Percentiles rank a stretch among this genome's conserved stretches.
Evolutionary conservation across 2,113 vertebrate species (phyloP).

Genomic region (Eulemur macaco): DNA sequence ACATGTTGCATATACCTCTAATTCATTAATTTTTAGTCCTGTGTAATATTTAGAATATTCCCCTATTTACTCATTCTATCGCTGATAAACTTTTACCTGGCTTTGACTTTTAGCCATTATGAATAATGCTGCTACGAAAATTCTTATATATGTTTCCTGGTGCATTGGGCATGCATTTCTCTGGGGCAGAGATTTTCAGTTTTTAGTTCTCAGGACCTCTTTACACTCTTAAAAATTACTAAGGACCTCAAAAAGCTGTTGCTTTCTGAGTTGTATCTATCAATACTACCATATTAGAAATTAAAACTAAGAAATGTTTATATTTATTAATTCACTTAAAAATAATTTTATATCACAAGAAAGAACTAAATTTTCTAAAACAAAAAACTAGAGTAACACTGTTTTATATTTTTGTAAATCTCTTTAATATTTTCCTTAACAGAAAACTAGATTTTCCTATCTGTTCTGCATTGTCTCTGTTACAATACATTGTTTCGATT

Average conservation of each 20-base stretch:
- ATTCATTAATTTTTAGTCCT: neutral
- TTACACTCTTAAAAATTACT: slow-evolving; percentile 28
- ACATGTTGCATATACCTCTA: neutral
- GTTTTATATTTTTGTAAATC: neutral
- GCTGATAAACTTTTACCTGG: neutral
- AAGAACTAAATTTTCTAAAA: neutral
- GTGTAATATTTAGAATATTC: neutral
- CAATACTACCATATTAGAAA: neutral
- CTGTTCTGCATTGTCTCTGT: neutral
- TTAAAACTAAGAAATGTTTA: neutral
- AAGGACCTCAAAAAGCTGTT: neutral
- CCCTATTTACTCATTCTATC: neutral
- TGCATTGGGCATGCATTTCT: neutral
- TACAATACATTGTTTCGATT: neutral
- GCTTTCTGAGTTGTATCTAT: neutral
- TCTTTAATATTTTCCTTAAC: neutral
- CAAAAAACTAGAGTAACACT: neutral
- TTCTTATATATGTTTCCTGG: neutral
- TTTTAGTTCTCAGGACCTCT: neutral
- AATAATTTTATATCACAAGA: neutral
- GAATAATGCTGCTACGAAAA: neutral
- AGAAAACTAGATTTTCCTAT: neutral
- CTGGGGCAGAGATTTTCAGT: neutral
- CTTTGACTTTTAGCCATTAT: neutral
- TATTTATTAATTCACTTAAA: neutral